Conservation (phyloP, 2,888 invertebrate species). For the Heteropelma amictum region DNA sequence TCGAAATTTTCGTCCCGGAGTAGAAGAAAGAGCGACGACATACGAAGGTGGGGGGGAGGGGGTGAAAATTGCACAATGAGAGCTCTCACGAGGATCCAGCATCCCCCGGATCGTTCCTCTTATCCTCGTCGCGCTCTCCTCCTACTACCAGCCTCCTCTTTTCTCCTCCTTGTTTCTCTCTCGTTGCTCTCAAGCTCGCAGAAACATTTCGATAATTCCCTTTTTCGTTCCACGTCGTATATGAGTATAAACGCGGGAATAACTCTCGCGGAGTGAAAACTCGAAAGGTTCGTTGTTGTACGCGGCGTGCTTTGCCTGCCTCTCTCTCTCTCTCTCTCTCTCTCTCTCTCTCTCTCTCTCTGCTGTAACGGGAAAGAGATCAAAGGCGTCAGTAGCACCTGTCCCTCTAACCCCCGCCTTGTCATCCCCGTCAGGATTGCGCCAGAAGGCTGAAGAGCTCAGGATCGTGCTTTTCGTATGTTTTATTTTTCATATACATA, state of each 20-base stretch:
- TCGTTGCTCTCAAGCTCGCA: neutral
- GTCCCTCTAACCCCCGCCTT: conserved; percentile 74
- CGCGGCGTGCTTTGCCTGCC: conserved; percentile 64
- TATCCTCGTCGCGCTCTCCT: neutral
- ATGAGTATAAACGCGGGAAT: no score
- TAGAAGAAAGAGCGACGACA: no score
- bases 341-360: no score
- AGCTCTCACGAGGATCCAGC: neutral
- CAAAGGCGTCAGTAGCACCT: conserved; percentile 79
- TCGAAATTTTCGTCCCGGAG: no score
- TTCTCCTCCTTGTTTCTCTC: neutral
- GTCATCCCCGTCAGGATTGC: conserved; percentile 74
- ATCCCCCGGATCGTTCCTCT: neutral
- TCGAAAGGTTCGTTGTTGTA: conserved; percentile 7
- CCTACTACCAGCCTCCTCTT: neutral
- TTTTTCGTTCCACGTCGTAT: conserved; percentile 67
- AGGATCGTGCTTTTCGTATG: conserved; percentile 6
- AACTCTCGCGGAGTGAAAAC: conserved; percentile 15
- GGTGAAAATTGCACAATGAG: no score
- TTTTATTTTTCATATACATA: neutral
- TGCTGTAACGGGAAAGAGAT: conserved; percentile 76
- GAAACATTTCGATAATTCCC: conserved; percentile 74
- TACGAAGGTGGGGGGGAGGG: no score
- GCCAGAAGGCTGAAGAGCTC: conserved; percentile 67
- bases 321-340: no score